Percentiles rank a stretch among this genome's conserved stretches.
These are phyloP conservation scores for Cyphomyrus plagiostoma DNA, from an alignment of 2,113 vertebrate species.

Conservation along the genomic window DNA sequence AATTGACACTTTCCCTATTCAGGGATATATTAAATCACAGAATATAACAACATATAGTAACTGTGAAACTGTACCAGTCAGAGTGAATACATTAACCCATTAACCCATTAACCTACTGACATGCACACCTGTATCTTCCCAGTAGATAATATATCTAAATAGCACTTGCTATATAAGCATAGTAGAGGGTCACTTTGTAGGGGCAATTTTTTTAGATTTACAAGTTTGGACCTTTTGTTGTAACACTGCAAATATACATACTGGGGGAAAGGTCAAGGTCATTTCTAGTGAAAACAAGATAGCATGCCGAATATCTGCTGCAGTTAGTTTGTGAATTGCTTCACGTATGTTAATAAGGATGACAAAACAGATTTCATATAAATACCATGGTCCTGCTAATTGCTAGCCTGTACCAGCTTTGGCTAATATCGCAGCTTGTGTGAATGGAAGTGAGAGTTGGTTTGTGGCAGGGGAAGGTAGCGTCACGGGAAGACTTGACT, in stretches of 20 bases:
- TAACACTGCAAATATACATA: background rate
- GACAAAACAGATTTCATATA: background rate
- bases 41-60: background rate
- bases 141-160: background rate
- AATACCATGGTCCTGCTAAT: background rate
- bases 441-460: background rate
- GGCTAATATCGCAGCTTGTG: background rate
- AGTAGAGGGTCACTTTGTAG: background rate
- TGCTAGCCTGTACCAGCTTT: background rate
- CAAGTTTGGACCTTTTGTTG: background rate
- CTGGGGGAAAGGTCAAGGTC: background rate
- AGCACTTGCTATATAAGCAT: background rate
- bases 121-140: background rate
- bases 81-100: background rate
- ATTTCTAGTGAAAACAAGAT: background rate
- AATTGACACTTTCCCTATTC: background rate
- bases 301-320: background rate
- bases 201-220: background rate
- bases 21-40: background rate
- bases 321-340: background rate
- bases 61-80: background rate
- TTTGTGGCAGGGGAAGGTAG: background rate
- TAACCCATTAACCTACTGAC: background rate
- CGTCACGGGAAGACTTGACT: background rate
- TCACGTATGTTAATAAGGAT: background rate